Base-by-base conservation (phyloP, 1,140 invertebrate genomes). In the Drosophila sulfurigaster region DNA sequence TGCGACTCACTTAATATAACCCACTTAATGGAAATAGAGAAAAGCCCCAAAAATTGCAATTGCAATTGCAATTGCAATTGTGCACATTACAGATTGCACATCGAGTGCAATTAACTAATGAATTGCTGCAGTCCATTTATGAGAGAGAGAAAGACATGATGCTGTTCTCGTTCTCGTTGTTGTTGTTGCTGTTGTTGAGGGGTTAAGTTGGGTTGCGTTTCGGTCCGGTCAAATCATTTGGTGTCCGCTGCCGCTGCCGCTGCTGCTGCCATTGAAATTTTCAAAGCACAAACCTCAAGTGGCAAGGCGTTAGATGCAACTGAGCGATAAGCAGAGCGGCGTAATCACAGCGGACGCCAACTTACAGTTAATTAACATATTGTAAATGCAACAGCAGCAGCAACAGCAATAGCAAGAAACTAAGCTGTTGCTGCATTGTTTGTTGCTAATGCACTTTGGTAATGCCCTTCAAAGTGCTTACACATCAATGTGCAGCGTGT, bases 401-500 rank as follows among this genome's bases (percentile, higher is more conserved):
- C 25, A 60, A 30, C 49, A 65, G 45, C 32, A 25, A 11, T 13
- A 35, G 10, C 49, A 73, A 59, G 56, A 69, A 69, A 74, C 72
- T 75, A 63, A 70, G 72, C 65, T 49, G 64, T 30, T 57, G 25
- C 35, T 48, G 20, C 20, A 25, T 25, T 25, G 20, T 25, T 25
- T 25, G 59, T 52, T 76, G 78, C 79, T 71, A 70, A 54, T 82
- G 83, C 85, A 88, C 83, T 87, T 88, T 88, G 74, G 80, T 87
- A 87, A 87, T 87, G 83, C 83, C 88, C 83, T 87, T 88, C 85
- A 87, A 87, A 88, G 83, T 88, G 83, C 83, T 83, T 82, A 87
- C 83, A 82, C 83, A 87, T 88, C 83, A 74, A 75, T 88, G 79
- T 70, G 72, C 72, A 45, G 13, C 66, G 15, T 32, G 59, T 49